Evolutionary conservation across 2,797 vertebrate genomes (phyloP), one percentile per base, ranked within the genome.

Genomic region (Caiman crocodilus): DNA sequence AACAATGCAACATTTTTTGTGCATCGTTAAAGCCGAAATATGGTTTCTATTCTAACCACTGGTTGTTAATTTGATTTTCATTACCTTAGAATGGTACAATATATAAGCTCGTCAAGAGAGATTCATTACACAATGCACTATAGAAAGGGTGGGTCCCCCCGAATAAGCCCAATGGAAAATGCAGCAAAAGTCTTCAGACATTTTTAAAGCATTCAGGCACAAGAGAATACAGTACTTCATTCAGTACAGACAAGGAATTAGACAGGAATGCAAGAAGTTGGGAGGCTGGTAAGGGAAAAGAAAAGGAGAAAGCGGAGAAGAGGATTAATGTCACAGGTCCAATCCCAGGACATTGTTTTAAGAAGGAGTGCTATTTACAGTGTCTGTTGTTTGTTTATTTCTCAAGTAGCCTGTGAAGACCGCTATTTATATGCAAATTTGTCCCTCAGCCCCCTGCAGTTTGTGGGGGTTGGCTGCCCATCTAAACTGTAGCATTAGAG

Each of bases 1-100:
- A 50, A 50, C 42, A 92, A 93, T 94, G 94, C 94, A 94, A 93
- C 94, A 89, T 50, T 61, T 50, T 69, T 71, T 85, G 76, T 25
- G 59, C 94, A 75, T 92, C 71, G 71, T 86, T 95, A 88, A 94
- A 92, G 58, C 56, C 89, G 88, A 69, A 93, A 75, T 93, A 86
- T 75, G 61, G 93, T 95, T 94, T 94, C 82, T 81, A 81, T 89
- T 56, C 57, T 59, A 71, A 89, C 88, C 82, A 58, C 25, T 76
- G 91, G 30, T 32, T 79, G 61, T 95, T 93, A 61, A 82, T 81
- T 94, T 93, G 85, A 61, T 94, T 93, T 94, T 88, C 82, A 57
- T 59, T 76, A 60, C 86, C 86, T 56, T 80, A 67, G 55, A 90
- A 76, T 7, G 63, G 32, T 57, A 25, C 55, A 91, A 2, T 82